Evolutionary conservation across 2,113 vertebrate genomes (phyloP), one percentile per base, ranked within the genome.

Genomic region (Excalfactoria chinensis): DNA sequence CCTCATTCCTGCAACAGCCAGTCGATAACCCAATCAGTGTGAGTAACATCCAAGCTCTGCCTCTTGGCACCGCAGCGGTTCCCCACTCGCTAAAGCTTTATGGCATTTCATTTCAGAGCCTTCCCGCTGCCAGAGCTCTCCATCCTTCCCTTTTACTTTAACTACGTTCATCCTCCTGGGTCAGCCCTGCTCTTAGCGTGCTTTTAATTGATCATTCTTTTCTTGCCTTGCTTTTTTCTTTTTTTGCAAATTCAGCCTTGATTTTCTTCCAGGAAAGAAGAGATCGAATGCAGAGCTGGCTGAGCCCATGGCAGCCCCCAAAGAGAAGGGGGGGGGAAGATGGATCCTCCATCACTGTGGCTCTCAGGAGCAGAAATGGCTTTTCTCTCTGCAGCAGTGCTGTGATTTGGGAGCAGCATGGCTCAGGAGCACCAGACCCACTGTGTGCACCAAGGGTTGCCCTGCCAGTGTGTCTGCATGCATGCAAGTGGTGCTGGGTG

Each of bases 131-230:
- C 93, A 88, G 70, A 88, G 70, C 53, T 79, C 73, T 46, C 13
- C 6, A 58, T 91, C 96, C 96, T 53, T 96, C 43, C 68, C 44
- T 77, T 83, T 49, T 84, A 86, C 95, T 95, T 95, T 70, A 95
- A 89, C 86, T 66, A 28, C 72, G 93, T 95, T 87, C 85, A 93
- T 93, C 87, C 88, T 86, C 74, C 70, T 18, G 71, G 73, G 79
- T 66, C 91, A 56, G 90, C 86, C 73, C 87, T 6, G 62, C 26
- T 93, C 43, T 48, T 10, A 32, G 35, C 14, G 67, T 64, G 26
- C 6, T 76, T 62, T 59, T 89, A 68, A 96, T 55, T 44, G 89
- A 92, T 40, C 23, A 14, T 67, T 89, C 55, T 18, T 83, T 53
- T 74, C 88, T 66, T 51, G 68, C 11, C 93, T 92, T 51, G 6